Base-by-base conservation (phyloP, 2,888 invertebrate species). In the Conchocele bisecta region DNA sequence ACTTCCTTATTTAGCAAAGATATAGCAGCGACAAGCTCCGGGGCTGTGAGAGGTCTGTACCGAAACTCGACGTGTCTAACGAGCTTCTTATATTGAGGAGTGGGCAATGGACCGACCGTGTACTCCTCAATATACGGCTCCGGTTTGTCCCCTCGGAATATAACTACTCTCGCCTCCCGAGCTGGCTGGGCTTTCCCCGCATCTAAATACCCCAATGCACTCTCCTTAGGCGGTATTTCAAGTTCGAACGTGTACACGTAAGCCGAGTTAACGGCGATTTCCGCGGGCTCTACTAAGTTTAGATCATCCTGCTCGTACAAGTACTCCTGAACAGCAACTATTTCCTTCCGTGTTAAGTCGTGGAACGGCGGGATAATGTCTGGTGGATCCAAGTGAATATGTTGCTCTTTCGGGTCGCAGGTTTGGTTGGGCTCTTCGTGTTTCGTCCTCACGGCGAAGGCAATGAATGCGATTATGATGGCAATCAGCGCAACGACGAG, bases 81-180 rank as follows among this genome's bases (percentile, higher is more conserved):
- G 9, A 51, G 46, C n/a, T 70, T 33, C 37, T 78, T 69, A 17
- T 65, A 56, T 1, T 20, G 57, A 3, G 83, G 82, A 0, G 80
- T 58, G 4, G 83, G 79, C 26, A 85, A 57, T 2, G 83, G 84
- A 4, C 82, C 81, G 1, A 86, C 83, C 5, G 71, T 50, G 39
- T 82, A 83, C 51, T 87, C 86, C 44, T 83, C 79, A 4, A 86
- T 75, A 7, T 71, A 61, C 0, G 83, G 80, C 7, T 64, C 68
- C 6, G 44, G n/a, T 26, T 28, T 29, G 48, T 84, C 82, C 2
- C 86, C 86, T 9, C 85, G 68, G 44, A 81, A 78, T 24, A 87
- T 65, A 4, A 82, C 56, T 13, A 84, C 84, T 7, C 53, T 68
- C 2, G 87, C 87, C 17, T 81, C 67, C n/a, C 87, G 60, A 1